These are phyloP conservation scores for Netta rufina DNA, from an alignment of 2,797 vertebrate species.

Conservation along the genomic window DNA sequence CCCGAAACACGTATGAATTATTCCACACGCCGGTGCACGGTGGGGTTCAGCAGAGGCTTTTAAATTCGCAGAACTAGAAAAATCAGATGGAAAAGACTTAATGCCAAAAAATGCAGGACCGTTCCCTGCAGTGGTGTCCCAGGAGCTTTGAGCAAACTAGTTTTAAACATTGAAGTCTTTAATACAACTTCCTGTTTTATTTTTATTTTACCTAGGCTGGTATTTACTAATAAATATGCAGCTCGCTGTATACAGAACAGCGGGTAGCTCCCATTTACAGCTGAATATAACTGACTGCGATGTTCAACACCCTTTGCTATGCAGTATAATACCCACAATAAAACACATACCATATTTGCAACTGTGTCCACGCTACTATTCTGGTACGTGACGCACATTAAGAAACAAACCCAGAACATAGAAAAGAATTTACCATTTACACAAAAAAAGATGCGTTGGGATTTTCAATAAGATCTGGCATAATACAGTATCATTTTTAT, in stretches of 20 bases:
- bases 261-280: conserved; percentile 65
- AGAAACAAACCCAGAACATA: conserved; percentile 37
- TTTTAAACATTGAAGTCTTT: conserved; percentile 47
- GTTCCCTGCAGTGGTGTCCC: neutral
- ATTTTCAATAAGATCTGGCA: conserved; percentile 57
- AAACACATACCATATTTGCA: conserved; percentile 61
- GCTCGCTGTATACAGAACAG: conserved; percentile 45
- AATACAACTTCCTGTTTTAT: conserved; percentile 47
- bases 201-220: conserved; percentile 44
- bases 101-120: neutral
- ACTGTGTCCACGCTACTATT: conserved; percentile 37
- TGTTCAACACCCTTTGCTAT: conserved; percentile 60
- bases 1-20: conserved; percentile 2
- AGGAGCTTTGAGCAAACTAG: conserved; percentile 35
- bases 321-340: conserved; percentile 62
- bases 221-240: conserved; percentile 62
- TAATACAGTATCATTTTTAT: conserved; percentile 50
- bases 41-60: conserved; percentile 7
- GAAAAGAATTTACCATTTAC: conserved; percentile 58
- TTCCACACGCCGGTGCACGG: neutral
- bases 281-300: conserved; percentile 51
- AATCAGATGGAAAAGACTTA: conserved; percentile 48
- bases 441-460: conserved; percentile 44
- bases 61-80: conserved; percentile 28
- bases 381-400: conserved; percentile 55